Conservation (phyloP, 2,888 invertebrate species). For the Andrena flavipes region DNA sequence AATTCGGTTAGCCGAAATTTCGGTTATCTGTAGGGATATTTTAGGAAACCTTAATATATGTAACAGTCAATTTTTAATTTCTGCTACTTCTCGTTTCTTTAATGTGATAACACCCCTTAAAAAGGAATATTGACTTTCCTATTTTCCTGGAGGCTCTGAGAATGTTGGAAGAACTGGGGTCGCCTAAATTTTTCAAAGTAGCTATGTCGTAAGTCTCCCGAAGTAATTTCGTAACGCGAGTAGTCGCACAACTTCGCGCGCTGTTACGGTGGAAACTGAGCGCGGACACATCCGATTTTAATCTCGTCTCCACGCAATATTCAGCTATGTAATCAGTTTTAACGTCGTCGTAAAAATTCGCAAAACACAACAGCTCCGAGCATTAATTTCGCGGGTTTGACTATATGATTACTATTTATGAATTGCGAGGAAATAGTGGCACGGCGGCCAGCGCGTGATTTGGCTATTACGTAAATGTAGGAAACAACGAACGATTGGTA, state of each 20-base stretch:
- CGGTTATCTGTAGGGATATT: too few species aligned
- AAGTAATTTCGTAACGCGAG: neutral
- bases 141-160: neutral
- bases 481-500: too few species aligned
- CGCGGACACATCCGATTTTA: neutral
- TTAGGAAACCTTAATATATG: too few species aligned
- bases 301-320: neutral
- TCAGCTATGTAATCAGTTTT: neutral
- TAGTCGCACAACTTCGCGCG: neutral
- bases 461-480: constrained; percentile 15
- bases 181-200: neutral
- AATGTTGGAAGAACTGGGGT: neutral
- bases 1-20: too few species aligned
- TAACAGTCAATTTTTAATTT: too few species aligned
- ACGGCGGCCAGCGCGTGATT: neutral
- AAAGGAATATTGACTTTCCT: too few species aligned
- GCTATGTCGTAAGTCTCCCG: neutral
- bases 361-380: neutral
- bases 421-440: neutral
- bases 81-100: too few species aligned
- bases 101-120: too few species aligned
- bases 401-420: neutral
- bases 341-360: neutral
- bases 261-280: neutral
- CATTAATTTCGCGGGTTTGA: neutral